Percentiles rank a stretch among this genome's conserved stretches.
Evolutionary conservation across 2,113 vertebrate species (phyloP).

Genomic region (Cygnus atratus): DNA sequence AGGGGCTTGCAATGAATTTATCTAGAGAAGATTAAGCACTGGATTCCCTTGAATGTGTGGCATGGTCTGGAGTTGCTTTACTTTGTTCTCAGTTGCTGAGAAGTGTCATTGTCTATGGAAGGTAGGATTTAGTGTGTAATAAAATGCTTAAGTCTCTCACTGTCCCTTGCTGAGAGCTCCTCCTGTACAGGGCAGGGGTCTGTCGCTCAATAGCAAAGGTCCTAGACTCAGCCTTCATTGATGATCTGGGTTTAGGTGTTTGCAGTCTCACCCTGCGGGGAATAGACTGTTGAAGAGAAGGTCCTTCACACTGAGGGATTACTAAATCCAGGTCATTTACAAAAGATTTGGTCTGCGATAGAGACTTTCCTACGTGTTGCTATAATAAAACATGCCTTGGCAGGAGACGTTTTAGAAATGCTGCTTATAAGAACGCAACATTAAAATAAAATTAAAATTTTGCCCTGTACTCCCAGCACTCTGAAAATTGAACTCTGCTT

Average conservation of each 20-base stretch:
- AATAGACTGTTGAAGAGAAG: background rate
- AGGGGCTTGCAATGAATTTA: background rate
- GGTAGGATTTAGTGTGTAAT: background rate
- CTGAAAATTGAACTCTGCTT: background rate
- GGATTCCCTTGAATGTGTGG: background rate
- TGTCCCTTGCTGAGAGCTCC: background rate
- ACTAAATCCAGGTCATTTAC: background rate
- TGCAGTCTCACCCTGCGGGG: background rate
- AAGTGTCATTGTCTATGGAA: background rate
- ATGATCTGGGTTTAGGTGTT: background rate
- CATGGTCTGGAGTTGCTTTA: background rate
- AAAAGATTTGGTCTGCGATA: background rate
- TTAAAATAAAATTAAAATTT: background rate
- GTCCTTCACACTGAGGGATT: background rate
- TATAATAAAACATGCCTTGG: background rate
- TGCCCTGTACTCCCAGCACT: background rate
- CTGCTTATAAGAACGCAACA: background rate
- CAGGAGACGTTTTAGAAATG: background rate
- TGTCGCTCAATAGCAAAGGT: background rate
- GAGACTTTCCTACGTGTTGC: background rate
- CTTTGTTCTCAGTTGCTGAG: background rate
- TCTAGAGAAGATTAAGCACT: background rate
- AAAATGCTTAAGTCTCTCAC: background rate
- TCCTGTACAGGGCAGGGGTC: background rate
- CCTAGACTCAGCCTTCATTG: background rate